Base-by-base conservation (phyloP, 1,140 invertebrate genomes). In the Apis laboriosa region DNA sequence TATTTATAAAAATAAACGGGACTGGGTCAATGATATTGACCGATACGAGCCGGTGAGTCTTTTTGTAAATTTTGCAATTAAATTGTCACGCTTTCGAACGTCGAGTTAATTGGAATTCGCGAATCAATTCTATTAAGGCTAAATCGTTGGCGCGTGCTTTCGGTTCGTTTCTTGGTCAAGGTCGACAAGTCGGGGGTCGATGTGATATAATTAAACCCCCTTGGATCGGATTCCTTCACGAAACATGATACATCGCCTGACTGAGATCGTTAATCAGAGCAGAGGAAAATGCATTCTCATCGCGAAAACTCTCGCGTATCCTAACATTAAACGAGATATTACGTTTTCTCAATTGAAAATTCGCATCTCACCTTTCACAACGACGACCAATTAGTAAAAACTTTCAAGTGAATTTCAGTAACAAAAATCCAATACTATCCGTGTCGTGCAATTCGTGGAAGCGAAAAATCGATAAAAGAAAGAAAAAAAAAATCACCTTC, bases 41-140 rank as follows among this genome's bases (percentile, higher is more conserved):
- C 21, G 24, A 4, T 12, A 4, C 24, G 8, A 43, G 34, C 34
- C 34, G 34, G 34, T 7, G 34, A n/a, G 13, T 17, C 61, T 55
- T 28, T 67, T 77, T 67, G 28, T 15, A 28, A 67, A 43, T 21
- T 51, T 67, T 19, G 75, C 75, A 77, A 77, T 67, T 77, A 77
- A 67, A 77, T 77, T 67, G 63, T 5, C 28, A 21, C 63, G 63
- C 63, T 21, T 67, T 21, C 75, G 19, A 12, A 24, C 28, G 9
- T 60, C 24, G 11, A n/a, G 34, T 74, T 72, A n/a, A 72, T 55
- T 72, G 19, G 51, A 9, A 72, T 11, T 55, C 68, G n/a, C 9
- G 68, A 24, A 24, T 17, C 51, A 24, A 55, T 24, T 43, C n/a
- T 13, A 17, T 51, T 24, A 15, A 1, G 12, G 43, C 8, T 17